Percentiles rank a stretch among this genome's conserved stretches.
Evolutionary conservation across 2,113 vertebrate genomes (phyloP).

Genomic region (Telmatochromis sp.): DNA sequence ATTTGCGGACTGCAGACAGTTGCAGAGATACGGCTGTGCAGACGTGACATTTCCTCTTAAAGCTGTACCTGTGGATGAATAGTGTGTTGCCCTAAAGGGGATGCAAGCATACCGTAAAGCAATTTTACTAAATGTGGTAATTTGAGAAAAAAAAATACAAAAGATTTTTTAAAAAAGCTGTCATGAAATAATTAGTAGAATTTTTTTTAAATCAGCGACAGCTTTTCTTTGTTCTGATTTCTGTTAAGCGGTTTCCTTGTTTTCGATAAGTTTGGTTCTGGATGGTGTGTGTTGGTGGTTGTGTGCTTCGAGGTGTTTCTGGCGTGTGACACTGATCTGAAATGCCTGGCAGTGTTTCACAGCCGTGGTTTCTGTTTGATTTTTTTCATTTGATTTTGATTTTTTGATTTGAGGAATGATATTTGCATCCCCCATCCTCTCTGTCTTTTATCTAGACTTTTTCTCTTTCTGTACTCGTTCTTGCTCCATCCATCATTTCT

Average conservation of each 20-base stretch:
- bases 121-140: not conserved
- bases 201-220: not conserved
- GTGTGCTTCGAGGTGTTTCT: constrained; percentile 52
- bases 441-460: constrained; percentile 33
- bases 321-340: constrained; percentile 57
- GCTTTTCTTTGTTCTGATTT: constrained; percentile 8
- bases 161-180: not conserved
- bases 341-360: constrained; percentile 62
- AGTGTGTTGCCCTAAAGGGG: not conserved
- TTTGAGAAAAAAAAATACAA: not conserved
- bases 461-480: constrained; percentile 6
- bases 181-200: not conserved
- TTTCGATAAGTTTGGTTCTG: constrained; percentile 48
- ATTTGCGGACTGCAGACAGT: constrained; percentile 14
- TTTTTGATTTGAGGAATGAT: constrained; percentile 59
- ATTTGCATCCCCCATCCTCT: constrained; percentile 62
- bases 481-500: constrained; percentile 34
- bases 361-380: constrained; percentile 45
- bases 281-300: constrained; percentile 56
- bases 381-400: not conserved
- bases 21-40: constrained; percentile 5
- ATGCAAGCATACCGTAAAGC: not conserved
- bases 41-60: constrained; percentile 3
- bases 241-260: constrained; percentile 17
- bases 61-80: not conserved